Percentiles rank a stretch among this genome's conserved stretches.
Evolutionary conservation across 2,888 invertebrate species (phyloP).

Genomic region (Cryptocheilus praepositus): DNA sequence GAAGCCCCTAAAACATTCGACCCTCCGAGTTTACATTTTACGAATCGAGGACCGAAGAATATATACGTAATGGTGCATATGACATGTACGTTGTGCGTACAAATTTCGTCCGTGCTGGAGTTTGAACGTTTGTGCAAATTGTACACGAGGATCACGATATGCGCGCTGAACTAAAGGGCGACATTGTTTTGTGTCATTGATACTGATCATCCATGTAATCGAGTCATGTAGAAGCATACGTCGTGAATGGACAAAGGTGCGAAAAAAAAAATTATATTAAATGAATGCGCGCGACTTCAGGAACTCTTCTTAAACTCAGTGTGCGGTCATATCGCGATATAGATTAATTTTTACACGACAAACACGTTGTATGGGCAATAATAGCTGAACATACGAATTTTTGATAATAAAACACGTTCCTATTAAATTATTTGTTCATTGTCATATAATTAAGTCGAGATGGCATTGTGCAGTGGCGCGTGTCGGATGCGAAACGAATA

Average conservation of each 20-base stretch:
- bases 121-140: constrained; percentile 44
- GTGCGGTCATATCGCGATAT: constrained; percentile 41
- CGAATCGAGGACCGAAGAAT: constrained; percentile 31
- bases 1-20: constrained; percentile 35
- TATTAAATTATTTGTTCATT: constrained; percentile 57
- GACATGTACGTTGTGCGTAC: constrained; percentile 40
- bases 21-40: constrained; percentile 24
- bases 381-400: constrained; percentile 53
- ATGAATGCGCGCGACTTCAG: constrained; percentile 8
- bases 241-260: background rate
- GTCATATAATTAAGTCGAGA: constrained; percentile 47
- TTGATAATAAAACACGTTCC: constrained; percentile 59
- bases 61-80: constrained; percentile 38
- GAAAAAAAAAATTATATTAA: background rate
- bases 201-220: background rate
- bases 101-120: constrained; percentile 44
- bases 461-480: constrained; percentile 19
- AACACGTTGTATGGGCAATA: constrained; percentile 47
- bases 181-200: constrained; percentile 11
- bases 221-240: background rate
- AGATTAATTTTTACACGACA: constrained; percentile 53
- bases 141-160: constrained; percentile 22
- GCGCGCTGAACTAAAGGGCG: constrained; percentile 4
- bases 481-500: too few species aligned
- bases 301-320: constrained; percentile 12